Evolutionary conservation across 2,888 invertebrate species (phyloP), one percentile per base, ranked within the genome.

Genomic region (Alcis repandata): DNA sequence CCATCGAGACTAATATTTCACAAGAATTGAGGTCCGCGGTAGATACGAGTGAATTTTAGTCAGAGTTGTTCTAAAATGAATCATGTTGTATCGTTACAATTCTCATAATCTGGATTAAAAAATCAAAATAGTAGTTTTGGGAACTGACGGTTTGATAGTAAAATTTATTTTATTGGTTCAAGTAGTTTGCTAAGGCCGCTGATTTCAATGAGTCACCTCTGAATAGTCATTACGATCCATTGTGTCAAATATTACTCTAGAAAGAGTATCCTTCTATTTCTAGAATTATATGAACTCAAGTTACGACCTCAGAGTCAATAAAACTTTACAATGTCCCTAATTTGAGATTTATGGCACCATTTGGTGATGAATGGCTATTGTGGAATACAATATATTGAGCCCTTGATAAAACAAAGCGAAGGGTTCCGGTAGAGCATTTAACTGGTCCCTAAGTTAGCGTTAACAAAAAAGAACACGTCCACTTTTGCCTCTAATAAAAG

Each of bases 321-420:
- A 89, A 90, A 89, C 75, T 88, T 88, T 87, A 90, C 88, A 88
- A 89, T 87, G 84, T 85, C 79, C 83, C 86, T 89, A 89, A 89
- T 88, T 88, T 86, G 80, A 80, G 79, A 85, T 87, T 86, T 87
- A 89, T 82, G 82, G 82, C 75, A 53, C 73, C 73, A 74, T 76
- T 75, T 77, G 69, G 72, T 85, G 83, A 85, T 84, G 85, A 88
- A 88, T 85, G 83, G 83, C 84, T 79, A 84, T 89, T 87, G 87
- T 88, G 83, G 80, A 88, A 87, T 79, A 84, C 78, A 83, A 85
- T 84, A 83, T 77, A 82, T 77, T 72, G 74, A 59, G 66, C 67
- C 45, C 65, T 57, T 64, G 46, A 65, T 68, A 68, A 71, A 68
- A 68, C 59, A 64, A 64, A 56, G 51, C 40, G n/a, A 49, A 49